These are phyloP conservation scores for Limulus polyphemus DNA, from an alignment of 2,888 invertebrate genomes.

Conservation along the genomic window DNA sequence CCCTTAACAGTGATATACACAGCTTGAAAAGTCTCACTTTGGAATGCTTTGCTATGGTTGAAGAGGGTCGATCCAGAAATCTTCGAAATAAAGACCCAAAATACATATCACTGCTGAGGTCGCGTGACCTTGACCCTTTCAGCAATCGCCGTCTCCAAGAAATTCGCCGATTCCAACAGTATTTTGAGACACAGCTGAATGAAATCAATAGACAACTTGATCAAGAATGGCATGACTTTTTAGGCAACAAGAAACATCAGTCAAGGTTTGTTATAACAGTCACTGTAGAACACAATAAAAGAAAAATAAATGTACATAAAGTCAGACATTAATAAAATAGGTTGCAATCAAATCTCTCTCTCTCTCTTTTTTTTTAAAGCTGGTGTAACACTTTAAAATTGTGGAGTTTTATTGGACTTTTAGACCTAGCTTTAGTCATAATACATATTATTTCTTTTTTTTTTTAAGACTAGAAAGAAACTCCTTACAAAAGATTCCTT, in stretches of 20 bases:
- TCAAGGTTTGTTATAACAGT: background rate
- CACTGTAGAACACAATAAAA: too few relatives aligned
- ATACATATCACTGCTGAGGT: conserved; percentile 34
- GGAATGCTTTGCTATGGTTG: conserved; percentile 35
- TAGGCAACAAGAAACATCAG: conserved; percentile 6
- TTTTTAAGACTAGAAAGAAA: too few relatives aligned
- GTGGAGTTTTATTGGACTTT: too few relatives aligned
- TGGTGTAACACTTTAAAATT: too few relatives aligned
- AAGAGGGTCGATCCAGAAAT: conserved; percentile 35
- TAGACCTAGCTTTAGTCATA: too few relatives aligned
- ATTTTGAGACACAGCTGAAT: conserved; percentile 59
- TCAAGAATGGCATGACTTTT: conserved; percentile 55
- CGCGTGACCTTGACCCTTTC: conserved; percentile 48
- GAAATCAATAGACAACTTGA: conserved; percentile 60
- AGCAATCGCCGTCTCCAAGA: conserved; percentile 54
- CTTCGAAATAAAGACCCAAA: conserved; percentile 34
- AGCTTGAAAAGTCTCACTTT: conserved; percentile 44
- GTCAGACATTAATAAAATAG: too few relatives aligned
- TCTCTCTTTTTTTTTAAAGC: too few relatives aligned
- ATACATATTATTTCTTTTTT: too few relatives aligned
- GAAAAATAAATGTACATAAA: too few relatives aligned
- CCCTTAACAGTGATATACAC: conserved; percentile 49
- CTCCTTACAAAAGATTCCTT: too few relatives aligned
- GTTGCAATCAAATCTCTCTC: too few relatives aligned
- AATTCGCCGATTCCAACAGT: conserved; percentile 49